Conservation (phyloP, 2,888 invertebrate species). For the Nomada ferruginata region DNA sequence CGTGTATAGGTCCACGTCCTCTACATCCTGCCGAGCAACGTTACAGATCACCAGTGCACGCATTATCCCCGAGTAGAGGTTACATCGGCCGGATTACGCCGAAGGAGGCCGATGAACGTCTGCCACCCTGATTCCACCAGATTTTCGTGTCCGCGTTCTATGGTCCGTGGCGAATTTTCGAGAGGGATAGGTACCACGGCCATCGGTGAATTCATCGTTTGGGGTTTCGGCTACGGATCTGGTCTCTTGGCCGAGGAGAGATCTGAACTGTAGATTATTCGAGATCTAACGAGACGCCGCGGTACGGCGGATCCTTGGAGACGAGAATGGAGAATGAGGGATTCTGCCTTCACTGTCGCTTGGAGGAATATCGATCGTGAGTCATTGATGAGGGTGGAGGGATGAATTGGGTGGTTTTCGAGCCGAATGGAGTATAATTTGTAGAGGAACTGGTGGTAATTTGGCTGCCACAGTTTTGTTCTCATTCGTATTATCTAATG, state of each 20-base stretch:
- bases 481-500: no score
- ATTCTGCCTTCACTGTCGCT: not conserved
- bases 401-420: not conserved
- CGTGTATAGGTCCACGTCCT: not conserved
- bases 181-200: constrained; percentile 60
- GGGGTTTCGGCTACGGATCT: constrained; percentile 16
- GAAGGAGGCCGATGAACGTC: constrained; percentile 41
- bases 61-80: constrained; percentile 58
- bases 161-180: constrained; percentile 77
- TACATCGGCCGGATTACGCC: constrained; percentile 60
- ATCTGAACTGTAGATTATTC: constrained; percentile 37
- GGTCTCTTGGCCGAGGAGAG: constrained; percentile 1
- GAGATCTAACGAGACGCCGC: constrained; percentile 35
- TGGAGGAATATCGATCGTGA: not conserved
- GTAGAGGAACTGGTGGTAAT: no score
- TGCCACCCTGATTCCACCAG: constrained; percentile 50
- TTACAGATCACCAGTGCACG: constrained; percentile 39
- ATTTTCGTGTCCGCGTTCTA: constrained; percentile 72
- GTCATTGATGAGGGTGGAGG: not conserved
- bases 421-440: no score
- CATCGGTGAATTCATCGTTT: constrained; percentile 16
- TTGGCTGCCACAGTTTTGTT: no score
- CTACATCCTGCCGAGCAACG: constrained; percentile 16
- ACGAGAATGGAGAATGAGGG: not conserved
- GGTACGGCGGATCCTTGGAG: not conserved